Conservation (phyloP, 2,888 invertebrate genomes). For the Abscondita cerata region DNA sequence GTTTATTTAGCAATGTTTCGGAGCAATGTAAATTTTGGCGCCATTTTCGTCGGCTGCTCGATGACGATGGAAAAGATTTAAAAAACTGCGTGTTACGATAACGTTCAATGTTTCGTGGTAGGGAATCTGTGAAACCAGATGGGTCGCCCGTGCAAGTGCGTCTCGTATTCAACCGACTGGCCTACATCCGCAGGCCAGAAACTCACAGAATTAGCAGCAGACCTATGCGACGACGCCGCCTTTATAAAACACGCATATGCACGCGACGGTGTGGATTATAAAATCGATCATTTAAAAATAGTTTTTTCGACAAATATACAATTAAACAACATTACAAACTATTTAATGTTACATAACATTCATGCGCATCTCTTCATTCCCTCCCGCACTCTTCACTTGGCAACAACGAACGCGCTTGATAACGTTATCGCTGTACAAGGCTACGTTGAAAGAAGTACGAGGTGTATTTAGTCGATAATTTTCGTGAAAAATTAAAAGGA, state of each 20-base stretch:
- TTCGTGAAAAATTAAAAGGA: background rate
- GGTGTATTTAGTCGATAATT: conserved; percentile 12
- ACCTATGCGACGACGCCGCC: conserved; percentile 27
- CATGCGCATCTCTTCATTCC: conserved; percentile 23
- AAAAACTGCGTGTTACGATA: conserved; percentile 21
- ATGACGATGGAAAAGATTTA: no score
- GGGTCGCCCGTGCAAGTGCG: conserved; percentile 16
- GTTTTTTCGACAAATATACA: background rate
- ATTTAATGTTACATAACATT: conserved; percentile 22
- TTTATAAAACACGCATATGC: conserved; percentile 24
- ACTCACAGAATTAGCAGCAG: conserved; percentile 26
- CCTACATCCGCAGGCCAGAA: conserved; percentile 31
- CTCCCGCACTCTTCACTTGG: conserved; percentile 26
- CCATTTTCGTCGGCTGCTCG: no score
- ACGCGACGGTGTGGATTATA: conserved; percentile 12
- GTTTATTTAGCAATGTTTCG: no score
- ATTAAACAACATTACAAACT: background rate
- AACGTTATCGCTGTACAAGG: conserved; percentile 33
- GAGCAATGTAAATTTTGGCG: no score
- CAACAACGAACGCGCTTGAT: conserved; percentile 27
- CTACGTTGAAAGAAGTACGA: conserved; percentile 27
- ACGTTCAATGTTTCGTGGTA: background rate
- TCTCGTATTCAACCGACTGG: conserved; percentile 22
- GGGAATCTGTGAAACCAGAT: conserved; percentile 14
- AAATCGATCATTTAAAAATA: conserved; percentile 18